A percentile compares a stretch with the other conserved stretches of the same genome.
Conservation (phyloP, 2,888 invertebrate species). For the Girardia tigrina region DNA sequence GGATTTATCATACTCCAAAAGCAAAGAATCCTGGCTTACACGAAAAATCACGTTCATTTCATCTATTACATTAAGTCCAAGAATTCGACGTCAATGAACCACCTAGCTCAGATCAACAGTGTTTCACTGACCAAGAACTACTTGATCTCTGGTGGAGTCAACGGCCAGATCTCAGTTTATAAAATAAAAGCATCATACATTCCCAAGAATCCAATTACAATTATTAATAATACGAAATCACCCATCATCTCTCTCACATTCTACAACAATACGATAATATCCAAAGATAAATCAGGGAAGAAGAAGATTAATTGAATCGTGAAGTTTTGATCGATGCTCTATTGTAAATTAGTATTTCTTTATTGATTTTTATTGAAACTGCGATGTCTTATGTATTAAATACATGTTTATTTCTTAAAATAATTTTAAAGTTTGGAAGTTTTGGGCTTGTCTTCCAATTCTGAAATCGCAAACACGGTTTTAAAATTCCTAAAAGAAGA, state of each 20-base stretch:
- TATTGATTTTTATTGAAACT: too few species aligned
- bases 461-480: too few species aligned
- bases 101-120: neutral
- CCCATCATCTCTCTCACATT: neutral
- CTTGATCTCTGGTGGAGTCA: neutral
- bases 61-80: neutral
- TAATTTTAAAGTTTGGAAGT: too few species aligned
- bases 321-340: too few species aligned
- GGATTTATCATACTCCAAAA: neutral
- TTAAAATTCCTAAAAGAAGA: too few species aligned
- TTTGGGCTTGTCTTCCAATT: too few species aligned
- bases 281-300: neutral
- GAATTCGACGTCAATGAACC: neutral
- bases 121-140: neutral
- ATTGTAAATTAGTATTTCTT: too few species aligned
- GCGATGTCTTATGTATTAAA: too few species aligned
- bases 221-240: too few species aligned
- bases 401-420: too few species aligned
- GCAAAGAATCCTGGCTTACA: neutral
- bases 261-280: neutral
- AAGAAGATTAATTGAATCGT: too few species aligned
- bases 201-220: too few species aligned
- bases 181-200: neutral
- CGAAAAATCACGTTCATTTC: neutral
- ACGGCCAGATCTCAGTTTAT: neutral